phyloP scores from a whole-genome alignment of 2,888 invertebrate species.

The Noctuana brunneofusca region DNA sequence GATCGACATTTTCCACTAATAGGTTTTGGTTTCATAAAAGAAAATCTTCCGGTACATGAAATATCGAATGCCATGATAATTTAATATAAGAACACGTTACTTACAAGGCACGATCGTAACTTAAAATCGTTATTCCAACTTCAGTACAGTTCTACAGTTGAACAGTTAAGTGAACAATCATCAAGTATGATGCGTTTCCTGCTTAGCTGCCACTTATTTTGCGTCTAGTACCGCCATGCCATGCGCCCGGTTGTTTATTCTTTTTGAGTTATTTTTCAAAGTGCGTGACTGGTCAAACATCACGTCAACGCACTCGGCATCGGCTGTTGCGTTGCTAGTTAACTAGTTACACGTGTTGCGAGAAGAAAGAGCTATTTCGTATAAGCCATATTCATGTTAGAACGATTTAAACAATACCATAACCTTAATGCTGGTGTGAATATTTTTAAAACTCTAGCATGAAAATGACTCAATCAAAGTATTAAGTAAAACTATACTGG shows the following conservation, averaged over 20 bases:
- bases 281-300: constrained; percentile 66
- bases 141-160: not conserved
- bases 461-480: too few species aligned
- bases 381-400: not conserved
- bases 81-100: not conserved
- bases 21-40: not conserved
- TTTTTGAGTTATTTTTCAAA: constrained; percentile 46
- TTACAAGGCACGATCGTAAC: not conserved
- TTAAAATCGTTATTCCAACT: not conserved
- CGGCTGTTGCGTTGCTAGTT: constrained; percentile 19
- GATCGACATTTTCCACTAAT: constrained; percentile 9
- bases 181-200: constrained; percentile 32
- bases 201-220: constrained; percentile 31
- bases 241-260: constrained; percentile 27
- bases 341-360: constrained; percentile 23
- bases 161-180: constrained; percentile 33
- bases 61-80: not conserved
- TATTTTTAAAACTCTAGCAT: not conserved
- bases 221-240: constrained; percentile 26
- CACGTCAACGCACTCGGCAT: constrained; percentile 46
- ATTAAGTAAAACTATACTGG: not conserved
- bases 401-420: not conserved
- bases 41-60: not conserved
- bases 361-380: constrained; percentile 8
- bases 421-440: not conserved